phyloP scores from a whole-genome alignment of 2,888 invertebrate genomes.

The Euproctis similis region DNA sequence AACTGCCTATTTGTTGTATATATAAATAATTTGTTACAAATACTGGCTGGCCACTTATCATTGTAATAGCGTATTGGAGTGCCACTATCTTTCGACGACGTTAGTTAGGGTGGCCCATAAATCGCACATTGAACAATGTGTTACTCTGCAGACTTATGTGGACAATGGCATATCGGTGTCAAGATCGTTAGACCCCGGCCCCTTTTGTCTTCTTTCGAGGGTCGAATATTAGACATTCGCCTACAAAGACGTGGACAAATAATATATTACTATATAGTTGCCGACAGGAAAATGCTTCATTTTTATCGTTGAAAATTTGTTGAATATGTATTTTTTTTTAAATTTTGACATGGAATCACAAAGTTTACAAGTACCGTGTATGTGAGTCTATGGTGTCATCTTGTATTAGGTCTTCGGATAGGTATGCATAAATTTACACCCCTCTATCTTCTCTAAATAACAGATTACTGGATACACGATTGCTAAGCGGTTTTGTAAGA shows the following conservation, averaged over 20 bases:
- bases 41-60: constrained; percentile 40
- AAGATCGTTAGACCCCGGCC: constrained; percentile 39
- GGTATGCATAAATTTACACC: no score
- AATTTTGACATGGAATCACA: no score
- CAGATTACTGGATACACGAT: no score
- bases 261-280: constrained; percentile 15
- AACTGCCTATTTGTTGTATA: constrained; percentile 24
- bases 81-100: constrained; percentile 22
- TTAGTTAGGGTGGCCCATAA: constrained; percentile 32
- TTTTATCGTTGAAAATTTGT: no score
- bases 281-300: constrained; percentile 16
- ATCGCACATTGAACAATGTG: constrained; percentile 40
- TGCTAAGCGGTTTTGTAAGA: no score
- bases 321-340: no score
- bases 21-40: constrained; percentile 47
- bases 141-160: constrained; percentile 30
- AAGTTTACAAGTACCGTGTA: no score
- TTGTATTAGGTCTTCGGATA: no score
- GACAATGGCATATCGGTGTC: constrained; percentile 53
- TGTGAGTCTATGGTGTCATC: no score
- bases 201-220: constrained; percentile 48
- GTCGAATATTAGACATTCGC: constrained; percentile 38
- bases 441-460: no score
- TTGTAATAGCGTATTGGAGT: constrained; percentile 37
- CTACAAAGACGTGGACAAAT: constrained; percentile 26